Base-by-base conservation (phyloP, 2,888 invertebrate genomes). In the Amiota minor region DNA sequence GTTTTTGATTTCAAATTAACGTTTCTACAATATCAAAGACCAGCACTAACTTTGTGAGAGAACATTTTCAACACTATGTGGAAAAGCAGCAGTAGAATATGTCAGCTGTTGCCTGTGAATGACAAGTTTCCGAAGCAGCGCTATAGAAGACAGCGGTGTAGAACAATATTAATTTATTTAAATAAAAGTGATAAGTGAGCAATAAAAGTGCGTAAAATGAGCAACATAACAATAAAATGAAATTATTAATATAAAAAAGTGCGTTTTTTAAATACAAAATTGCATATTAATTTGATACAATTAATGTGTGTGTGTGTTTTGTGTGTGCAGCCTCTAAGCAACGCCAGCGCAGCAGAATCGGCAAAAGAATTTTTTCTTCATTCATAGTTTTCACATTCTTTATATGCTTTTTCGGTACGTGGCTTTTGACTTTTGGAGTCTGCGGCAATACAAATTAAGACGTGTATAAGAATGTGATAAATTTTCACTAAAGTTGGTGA, bases 351-450 rank as follows among this genome's bases (percentile, higher is more conserved):
- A 59, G 59, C 59, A 59, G 59, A 16, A 59, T 16, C 59, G 16
- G 59, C 59, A 59, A 59, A 59, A 59, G 16, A 59, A 59, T 59
- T 59, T 59, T 59, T 59, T 20, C 59, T 59, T 20, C 59, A 56
- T 16, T 56, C 11, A 18, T 16, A 16, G 9, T 59, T 59, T 59
- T 35, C 35, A 35, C 35, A 35, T 35, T 59, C 20, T 59, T 59
- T 59, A 16, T 53, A 16, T 53, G 53, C 16, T 14, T 53, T 53
- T 20, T 59, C 20, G 59, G 59, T 59, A 59, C 59, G 59, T 59
- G 59, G 59, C 59, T 59, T 18, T 20, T 35, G 35, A 35, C 35
- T 35, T 35, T 35, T 35, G 35, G 6, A 35, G 35, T 35, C 35
- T 35, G 35, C 35, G 35, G 35, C 35, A 35, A 35, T 35, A 35